phyloP scores from a whole-genome alignment of 2,113 vertebrate species.

The Rhodinocichla rosea region DNA sequence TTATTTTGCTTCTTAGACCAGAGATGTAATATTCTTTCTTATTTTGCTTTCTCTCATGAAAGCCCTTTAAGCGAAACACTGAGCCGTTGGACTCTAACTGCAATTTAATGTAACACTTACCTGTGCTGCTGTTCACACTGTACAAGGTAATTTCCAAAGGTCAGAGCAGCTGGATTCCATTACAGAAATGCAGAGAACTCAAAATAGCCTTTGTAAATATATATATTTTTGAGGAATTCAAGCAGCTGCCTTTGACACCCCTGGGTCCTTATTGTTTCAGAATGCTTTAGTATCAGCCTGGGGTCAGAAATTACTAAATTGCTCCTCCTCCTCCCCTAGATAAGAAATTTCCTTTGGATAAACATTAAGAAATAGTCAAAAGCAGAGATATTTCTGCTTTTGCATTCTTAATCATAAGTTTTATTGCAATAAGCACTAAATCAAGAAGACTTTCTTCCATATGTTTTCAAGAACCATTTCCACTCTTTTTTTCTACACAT shows the following conservation, averaged over 20 bases:
- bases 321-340: constrained; percentile 11
- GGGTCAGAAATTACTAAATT: constrained; percentile 73
- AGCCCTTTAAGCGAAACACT: neutral
- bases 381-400: constrained; percentile 59
- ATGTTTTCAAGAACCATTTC: constrained; percentile 48
- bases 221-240: constrained; percentile 70
- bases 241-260: constrained; percentile 68
- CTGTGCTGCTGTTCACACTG: constrained; percentile 72
- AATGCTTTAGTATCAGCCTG: constrained; percentile 67
- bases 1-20: neutral
- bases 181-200: constrained; percentile 65
- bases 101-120: constrained; percentile 64
- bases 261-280: constrained; percentile 67
- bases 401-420: constrained; percentile 61
- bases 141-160: constrained; percentile 68
- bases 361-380: constrained; percentile 62
- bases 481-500: constrained; percentile 9
- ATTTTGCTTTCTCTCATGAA: neutral
- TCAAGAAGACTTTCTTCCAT: constrained; percentile 44
- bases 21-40: neutral
- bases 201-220: constrained; percentile 69
- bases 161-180: constrained; percentile 76
- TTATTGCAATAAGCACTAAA: constrained; percentile 68
- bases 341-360: constrained; percentile 66
- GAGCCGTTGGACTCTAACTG: constrained; percentile 61